Percentiles rank a stretch among this genome's conserved stretches.
Evolutionary conservation across 2,797 vertebrate species (phyloP).

Genomic region (Lateolabrax maculatus): DNA sequence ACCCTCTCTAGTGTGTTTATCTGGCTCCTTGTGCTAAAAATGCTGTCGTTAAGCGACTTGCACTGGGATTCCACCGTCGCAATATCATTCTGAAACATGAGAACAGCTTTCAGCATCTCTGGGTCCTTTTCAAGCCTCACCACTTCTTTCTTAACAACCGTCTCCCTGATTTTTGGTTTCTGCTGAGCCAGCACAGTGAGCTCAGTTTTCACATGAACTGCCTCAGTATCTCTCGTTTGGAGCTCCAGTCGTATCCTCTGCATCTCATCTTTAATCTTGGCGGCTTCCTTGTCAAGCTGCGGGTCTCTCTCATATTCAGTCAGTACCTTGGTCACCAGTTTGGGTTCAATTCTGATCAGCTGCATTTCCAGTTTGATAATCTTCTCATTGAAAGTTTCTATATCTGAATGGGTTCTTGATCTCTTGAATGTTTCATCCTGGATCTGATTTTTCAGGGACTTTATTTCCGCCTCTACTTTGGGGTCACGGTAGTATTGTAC

Average conservation of each 20-base stretch:
- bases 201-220: conserved; percentile 86
- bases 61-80: conserved; percentile 83
- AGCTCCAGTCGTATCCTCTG: conserved; percentile 82
- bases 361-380: conserved; percentile 84
- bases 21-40: conserved; percentile 84
- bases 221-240: conserved; percentile 70
- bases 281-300: conserved; percentile 87
- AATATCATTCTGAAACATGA: conserved; percentile 84
- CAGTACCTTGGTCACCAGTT: conserved; percentile 92
- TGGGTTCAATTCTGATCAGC: conserved; percentile 83
- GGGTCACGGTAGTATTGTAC: conserved; percentile 94
- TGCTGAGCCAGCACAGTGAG: conserved; percentile 87
- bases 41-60: conserved; percentile 81
- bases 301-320: conserved; percentile 94
- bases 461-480: conserved; percentile 86
- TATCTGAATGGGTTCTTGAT: conserved; percentile 81
- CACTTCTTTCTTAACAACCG: conserved; percentile 92
- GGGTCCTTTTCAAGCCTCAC: conserved; percentile 93
- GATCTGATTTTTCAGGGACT: conserved; percentile 80
- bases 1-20: conserved; percentile 90
- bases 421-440: conserved; percentile 85
- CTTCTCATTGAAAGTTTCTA: conserved; percentile 84
- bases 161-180: conserved; percentile 89
- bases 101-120: conserved; percentile 90
- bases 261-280: conserved; percentile 88